phyloP scores from a whole-genome alignment of 2,113 vertebrate genomes.

The Serinus canaria region DNA sequence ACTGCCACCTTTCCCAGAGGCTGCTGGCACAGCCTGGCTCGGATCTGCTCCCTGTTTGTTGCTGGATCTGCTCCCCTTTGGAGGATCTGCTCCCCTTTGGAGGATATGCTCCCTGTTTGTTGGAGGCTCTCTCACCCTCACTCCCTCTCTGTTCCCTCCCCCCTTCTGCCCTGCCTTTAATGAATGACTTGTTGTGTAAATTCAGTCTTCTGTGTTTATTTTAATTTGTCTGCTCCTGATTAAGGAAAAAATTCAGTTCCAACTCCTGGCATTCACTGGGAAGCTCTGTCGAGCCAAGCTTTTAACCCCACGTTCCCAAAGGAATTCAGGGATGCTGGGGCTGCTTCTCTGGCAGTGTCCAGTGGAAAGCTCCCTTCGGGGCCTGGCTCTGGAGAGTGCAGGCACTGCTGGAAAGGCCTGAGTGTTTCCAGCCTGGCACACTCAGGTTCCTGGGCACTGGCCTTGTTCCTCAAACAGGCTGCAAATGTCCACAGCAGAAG shows the following conservation, averaged over 20 bases:
- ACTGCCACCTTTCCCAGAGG: not conserved
- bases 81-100: no score
- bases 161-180: not conserved
- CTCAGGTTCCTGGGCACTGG: not conserved
- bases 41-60: not conserved
- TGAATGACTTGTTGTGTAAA: constrained; percentile 51
- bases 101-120: no score
- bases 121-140: not conserved
- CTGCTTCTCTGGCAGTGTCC: not conserved
- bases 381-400: not conserved
- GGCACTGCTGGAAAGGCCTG: not conserved
- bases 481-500: not conserved
- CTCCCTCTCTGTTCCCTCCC: not conserved
- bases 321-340: not conserved
- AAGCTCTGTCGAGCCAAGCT: not conserved
- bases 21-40: not conserved
- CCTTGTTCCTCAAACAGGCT: not conserved
- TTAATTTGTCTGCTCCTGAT: constrained; percentile 30
- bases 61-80: no score
- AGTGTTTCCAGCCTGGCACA: not conserved
- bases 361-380: not conserved
- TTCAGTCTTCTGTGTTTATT: constrained; percentile 54
- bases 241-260: not conserved
- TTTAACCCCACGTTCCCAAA: not conserved
- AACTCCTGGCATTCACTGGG: not conserved